These are phyloP conservation scores for Drosophila prosaltans DNA, from an alignment of 1,140 invertebrate species.

Conservation along the genomic window DNA sequence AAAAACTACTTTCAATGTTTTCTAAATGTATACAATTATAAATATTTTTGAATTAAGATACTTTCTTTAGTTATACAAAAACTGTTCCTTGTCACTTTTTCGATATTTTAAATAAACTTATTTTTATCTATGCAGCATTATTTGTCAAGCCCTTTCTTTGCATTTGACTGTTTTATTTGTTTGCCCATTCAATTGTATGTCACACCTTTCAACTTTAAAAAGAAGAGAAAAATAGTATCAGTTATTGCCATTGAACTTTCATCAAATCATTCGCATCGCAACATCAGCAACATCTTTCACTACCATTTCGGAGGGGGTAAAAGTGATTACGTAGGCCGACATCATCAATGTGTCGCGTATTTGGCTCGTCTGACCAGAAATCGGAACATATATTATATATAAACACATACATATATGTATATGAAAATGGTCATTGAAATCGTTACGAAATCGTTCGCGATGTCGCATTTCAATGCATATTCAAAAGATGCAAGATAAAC, in stretches of 20 bases:
- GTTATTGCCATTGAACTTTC: conserved; percentile 34
- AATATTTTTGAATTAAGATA: not conserved
- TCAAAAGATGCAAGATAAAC: conserved; percentile 71
- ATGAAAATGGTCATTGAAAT: conserved; percentile 44
- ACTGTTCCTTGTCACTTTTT: not conserved
- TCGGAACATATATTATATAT: conserved; percentile 2
- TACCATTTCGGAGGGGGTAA: not conserved
- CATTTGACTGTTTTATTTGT: not conserved
- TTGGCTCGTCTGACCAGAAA: conserved; percentile 1
- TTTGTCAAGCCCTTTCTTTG: not conserved
- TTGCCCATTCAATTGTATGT: conserved; percentile 4
- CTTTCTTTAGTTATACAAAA: not conserved
- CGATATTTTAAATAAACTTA: not conserved
- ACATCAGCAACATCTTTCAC: conserved; percentile 44
- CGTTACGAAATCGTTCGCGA: conserved; percentile 54
- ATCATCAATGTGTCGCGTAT: conserved; percentile 11
- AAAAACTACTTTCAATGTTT: too few relatives aligned
- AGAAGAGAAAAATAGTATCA: not conserved
- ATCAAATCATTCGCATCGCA: conserved; percentile 10
- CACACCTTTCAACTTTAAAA: conserved; percentile 16
- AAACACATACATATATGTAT: not conserved
- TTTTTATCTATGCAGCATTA: not conserved
- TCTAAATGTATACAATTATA: too few relatives aligned
- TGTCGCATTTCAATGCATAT: conserved; percentile 55
- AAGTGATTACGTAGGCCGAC: conserved; percentile 67